Evolutionary conservation across 2,797 vertebrate genomes (phyloP).

Genomic region (Neomorphus geoffroyi): DNA sequence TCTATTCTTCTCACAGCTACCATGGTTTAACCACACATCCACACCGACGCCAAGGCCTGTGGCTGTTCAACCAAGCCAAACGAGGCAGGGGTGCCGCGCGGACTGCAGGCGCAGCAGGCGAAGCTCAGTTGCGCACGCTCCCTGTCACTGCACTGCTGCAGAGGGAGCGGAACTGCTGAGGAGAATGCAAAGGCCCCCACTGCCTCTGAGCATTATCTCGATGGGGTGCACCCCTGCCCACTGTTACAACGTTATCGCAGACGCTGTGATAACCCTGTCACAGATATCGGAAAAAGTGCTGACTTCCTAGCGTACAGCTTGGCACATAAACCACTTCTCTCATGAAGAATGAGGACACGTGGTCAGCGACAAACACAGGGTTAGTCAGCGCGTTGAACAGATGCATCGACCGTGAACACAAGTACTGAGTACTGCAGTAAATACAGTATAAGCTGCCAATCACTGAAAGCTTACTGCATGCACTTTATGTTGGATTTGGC

Average conservation of each 20-base stretch:
- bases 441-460: not conserved
- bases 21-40: not conserved
- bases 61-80: not conserved
- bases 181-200: fast-evolving
- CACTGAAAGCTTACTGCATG: not conserved
- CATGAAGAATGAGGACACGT: not conserved
- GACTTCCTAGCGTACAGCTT: too few relatives aligned
- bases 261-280: not conserved
- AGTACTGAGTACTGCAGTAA: not conserved
- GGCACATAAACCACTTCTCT: not conserved
- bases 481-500: too few relatives aligned
- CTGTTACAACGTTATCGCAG: not conserved
- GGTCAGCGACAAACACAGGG: not conserved
- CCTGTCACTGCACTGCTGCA: fast-evolving
- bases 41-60: not conserved
- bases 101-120: not conserved
- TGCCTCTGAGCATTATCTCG: not conserved
- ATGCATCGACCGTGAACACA: not conserved
- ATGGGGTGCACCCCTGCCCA: not conserved
- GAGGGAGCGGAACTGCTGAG: not conserved
- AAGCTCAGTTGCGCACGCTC: fast-evolving
- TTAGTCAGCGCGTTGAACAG: not conserved
- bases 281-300: not conserved
- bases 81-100: not conserved
- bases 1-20: not conserved